Evolutionary conservation across 2,797 vertebrate genomes (phyloP).

Genomic region (Amniataba percoides): DNA sequence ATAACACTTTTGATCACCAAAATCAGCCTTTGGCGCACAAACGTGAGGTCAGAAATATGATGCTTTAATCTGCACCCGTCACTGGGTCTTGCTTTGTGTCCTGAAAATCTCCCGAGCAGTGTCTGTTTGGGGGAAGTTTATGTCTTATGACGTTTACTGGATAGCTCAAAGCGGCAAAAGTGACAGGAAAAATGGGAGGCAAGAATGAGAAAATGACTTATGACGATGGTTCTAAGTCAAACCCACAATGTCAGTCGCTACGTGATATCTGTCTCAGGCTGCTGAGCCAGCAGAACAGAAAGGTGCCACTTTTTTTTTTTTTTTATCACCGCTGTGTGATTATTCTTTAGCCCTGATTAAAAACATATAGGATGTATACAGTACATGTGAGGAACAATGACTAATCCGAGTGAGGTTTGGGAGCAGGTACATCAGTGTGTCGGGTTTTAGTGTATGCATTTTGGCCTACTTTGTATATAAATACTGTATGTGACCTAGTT

Average conservation of each 20-base stretch:
- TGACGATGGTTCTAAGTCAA: conserved; percentile 18
- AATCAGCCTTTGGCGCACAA: neutral
- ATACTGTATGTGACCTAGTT: conserved; percentile 76
- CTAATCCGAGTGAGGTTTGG: conserved; percentile 45
- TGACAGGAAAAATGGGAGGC: conserved; percentile 10
- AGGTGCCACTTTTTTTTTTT: neutral
- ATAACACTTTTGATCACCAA: neutral
- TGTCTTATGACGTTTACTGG: conserved; percentile 11
- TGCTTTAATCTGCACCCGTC: neutral
- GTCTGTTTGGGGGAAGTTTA: neutral
- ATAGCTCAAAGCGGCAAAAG: conserved; percentile 9
- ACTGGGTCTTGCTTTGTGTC: neutral
- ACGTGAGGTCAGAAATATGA: neutral
- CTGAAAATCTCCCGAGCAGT: neutral
- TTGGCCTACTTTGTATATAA: conserved; percentile 77
- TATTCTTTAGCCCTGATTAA: conserved; percentile 28
- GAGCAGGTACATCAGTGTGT: conserved; percentile 33
- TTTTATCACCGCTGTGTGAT: neutral
- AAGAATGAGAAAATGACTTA: conserved; percentile 31
- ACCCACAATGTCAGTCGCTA: conserved; percentile 23
- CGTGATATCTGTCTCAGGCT: conserved; percentile 16
- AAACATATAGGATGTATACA: conserved; percentile 1
- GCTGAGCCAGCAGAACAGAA: conserved; percentile 57
- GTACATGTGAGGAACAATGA: conserved; percentile 22
- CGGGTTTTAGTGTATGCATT: conserved; percentile 59